Percentiles rank a stretch among this genome's conserved stretches.
These are phyloP conservation scores for Bos taurus DNA, from an alignment of 2,113 vertebrate genomes.

Conservation along the genomic window ARS-UCD2.0 NC_037349.1:27966501-27967000, in stretches of 20 bases:
- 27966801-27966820: not conserved
- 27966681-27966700: not conserved
- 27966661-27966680: fast-evolving
- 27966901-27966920: not conserved
- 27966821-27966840: not conserved
- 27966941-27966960: not conserved
- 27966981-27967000: conserved; percentile 34
- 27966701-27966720: not conserved
- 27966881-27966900: not conserved
- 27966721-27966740: not conserved
- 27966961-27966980: conserved; percentile 5
- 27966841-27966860: not conserved
- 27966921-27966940: fast-evolving
- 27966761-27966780: not conserved
- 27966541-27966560: not conserved
- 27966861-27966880: not conserved
- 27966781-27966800: conserved; percentile 13
- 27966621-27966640: not conserved
- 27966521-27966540: not conserved
- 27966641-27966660: not conserved
- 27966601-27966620: not conserved
- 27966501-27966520: not conserved
- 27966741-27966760: not conserved
- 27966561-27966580: not conserved
- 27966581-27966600: not conserved